phyloP scores from a whole-genome alignment of 2,888 invertebrate genomes.

The Phlogophora meticulosa region DNA sequence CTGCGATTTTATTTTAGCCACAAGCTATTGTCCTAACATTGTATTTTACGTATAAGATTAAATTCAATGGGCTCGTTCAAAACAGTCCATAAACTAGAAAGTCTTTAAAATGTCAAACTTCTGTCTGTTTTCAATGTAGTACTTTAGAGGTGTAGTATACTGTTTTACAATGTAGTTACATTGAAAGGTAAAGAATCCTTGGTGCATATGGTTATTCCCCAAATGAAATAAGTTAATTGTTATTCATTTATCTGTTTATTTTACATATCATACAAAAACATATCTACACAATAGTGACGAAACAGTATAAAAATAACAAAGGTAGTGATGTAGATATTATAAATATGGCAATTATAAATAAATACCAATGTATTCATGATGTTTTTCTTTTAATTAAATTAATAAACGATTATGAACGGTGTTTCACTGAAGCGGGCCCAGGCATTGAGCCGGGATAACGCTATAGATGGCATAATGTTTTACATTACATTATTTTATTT shows the following conservation, averaged over 20 bases:
- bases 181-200: background rate
- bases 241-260: conserved; percentile 44
- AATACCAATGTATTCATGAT: conserved; percentile 26
- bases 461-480: conserved; percentile 8
- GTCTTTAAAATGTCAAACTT: background rate
- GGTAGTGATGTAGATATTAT: conserved; percentile 46
- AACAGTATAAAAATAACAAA: conserved; percentile 71
- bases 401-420: conserved; percentile 10
- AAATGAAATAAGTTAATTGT: conserved; percentile 36
- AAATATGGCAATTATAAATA: conserved; percentile 17
- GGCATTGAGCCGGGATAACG: conserved; percentile 50
- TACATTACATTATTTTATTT: background rate
- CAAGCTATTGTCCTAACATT: background rate
- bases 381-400: conserved; percentile 9
- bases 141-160: background rate
- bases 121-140: background rate
- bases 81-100: background rate
- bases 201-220: too few species aligned
- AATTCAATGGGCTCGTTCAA: background rate
- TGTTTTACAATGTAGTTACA: background rate
- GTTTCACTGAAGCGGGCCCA: conserved; percentile 44
- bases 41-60: background rate
- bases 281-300: conserved; percentile 47
- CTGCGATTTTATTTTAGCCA: too few species aligned
- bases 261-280: conserved; percentile 64